A percentile compares a stretch with the other conserved stretches of the same genome.
phyloP scores from a whole-genome alignment of 2,888 invertebrate species.

The Latrodectus elegans region DNA sequence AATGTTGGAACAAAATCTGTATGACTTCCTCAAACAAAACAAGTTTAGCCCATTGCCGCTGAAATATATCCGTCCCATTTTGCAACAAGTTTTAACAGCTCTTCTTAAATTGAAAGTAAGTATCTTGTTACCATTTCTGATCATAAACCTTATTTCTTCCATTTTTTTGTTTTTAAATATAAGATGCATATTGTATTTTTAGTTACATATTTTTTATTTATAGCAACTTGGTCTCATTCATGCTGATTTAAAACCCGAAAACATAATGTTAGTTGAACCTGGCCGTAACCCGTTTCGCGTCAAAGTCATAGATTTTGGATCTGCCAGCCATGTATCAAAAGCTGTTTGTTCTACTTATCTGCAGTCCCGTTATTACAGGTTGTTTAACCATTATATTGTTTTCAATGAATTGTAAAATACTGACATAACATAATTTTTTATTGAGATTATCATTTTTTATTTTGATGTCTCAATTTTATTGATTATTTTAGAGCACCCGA shows the following conservation, averaged over 20 bases:
- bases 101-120: conserved; percentile 87
- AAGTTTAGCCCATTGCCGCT: conserved; percentile 99
- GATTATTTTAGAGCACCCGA: conserved; percentile 83
- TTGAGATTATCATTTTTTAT: neutral
- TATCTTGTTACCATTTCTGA: neutral
- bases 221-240: conserved; percentile 99
- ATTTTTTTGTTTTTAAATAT: too few relatives aligned
- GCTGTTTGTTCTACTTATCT: conserved; percentile 99
- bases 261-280: conserved; percentile 99
- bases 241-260: conserved; percentile 99
- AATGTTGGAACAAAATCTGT: conserved; percentile 99
- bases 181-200: neutral
- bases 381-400: neutral
- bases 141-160: neutral
- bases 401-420: neutral
- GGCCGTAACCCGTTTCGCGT: conserved; percentile 98
- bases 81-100: conserved; percentile 95
- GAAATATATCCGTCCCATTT: conserved; percentile 97
- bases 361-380: conserved; percentile 88
- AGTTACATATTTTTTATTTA: neutral
- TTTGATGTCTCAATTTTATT: neutral
- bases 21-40: conserved; percentile 99
- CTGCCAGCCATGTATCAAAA: conserved; percentile 99
- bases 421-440: neutral
- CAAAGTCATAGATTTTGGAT: conserved; percentile 99